Base-by-base conservation (phyloP, 2,888 invertebrate species). In the Drosophila percnosoma region DNA sequence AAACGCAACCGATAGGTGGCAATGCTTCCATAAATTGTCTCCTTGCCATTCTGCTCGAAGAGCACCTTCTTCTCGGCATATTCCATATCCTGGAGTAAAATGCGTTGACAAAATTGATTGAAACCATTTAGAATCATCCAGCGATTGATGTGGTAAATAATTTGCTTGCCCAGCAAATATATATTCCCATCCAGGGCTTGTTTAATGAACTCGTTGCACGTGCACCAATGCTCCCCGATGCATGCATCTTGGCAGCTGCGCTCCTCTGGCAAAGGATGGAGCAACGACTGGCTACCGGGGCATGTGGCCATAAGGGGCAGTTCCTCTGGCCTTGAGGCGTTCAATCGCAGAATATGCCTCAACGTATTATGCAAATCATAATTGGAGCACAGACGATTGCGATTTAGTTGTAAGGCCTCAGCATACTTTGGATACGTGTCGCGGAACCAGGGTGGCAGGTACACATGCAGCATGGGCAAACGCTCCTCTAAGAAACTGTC, bases 401-500 rank as follows among this genome's bases (percentile, higher is more conserved):
- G 94, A 89, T 97, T 97, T 0, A 92, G 82, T 29, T 92, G 89
- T 31, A 96, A 86, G 54, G 94, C 94, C 18, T 93, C 90, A 11
- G 94, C 94, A 78, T 94, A 94, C 1, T 92, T 84, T 0, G 95
- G 94, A 77, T 94, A 92, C 48, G 92, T 92, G 0, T 91, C 91
- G 66, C 94, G 94, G 80, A 96, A 96, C 93, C 94, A 94, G 29
- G 93, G 91, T 0, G 97, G 96, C 40, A 95, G 75, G 92, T 94
- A 95, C n/a, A 96, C 92, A 83, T 95, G 96, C 51, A 96, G 93
- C 86, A 95, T 95, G 0, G 97, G 97, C 80, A 96, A 87, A 21
- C 96, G 94, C 79, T 96, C 96, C 84, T 97, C 97, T 77, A 96
- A 95, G 94, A 95, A 96, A 0, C 96, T 95, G 48, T 95, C 94